These are phyloP conservation scores for Prosapia bicincta DNA, from an alignment of 2,888 invertebrate genomes.

Conservation along the genomic window DNA sequence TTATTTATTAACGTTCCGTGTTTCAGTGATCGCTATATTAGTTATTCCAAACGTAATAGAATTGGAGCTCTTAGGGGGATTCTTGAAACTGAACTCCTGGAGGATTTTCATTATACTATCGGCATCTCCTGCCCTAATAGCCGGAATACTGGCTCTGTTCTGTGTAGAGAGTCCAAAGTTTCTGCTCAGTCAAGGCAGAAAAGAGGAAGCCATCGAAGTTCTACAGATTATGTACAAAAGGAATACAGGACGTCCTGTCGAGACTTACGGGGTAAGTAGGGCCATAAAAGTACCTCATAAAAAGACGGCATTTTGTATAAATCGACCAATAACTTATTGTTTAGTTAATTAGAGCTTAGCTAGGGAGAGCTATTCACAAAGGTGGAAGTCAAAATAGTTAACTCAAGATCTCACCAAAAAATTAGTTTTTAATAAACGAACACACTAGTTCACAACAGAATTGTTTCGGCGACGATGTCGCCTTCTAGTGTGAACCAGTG, in stretches of 20 bases:
- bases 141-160: conserved; percentile 56
- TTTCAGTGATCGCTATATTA: conserved; percentile 67
- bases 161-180: conserved; percentile 77
- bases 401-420: too few relatives aligned
- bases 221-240: conserved; percentile 60
- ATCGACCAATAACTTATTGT: too few relatives aligned
- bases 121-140: conserved; percentile 62
- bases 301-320: too few relatives aligned
- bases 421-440: too few relatives aligned
- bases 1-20: too few relatives aligned
- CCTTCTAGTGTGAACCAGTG: too few relatives aligned
- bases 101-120: conserved; percentile 49
- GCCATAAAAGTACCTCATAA: too few relatives aligned
- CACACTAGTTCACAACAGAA: too few relatives aligned
- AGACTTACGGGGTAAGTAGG: conserved; percentile 62
- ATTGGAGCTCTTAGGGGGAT: conserved; percentile 12
- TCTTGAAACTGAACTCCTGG: conserved; percentile 50
- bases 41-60: conserved; percentile 56
- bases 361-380: too few relatives aligned
- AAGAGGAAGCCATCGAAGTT: conserved; percentile 61
- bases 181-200: conserved; percentile 64
- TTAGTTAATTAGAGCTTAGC: too few relatives aligned
- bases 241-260: conserved; percentile 60
- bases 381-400: too few relatives aligned
- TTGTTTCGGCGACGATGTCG: too few relatives aligned